A percentile compares a stretch with the other conserved stretches of the same genome.
phyloP scores from a whole-genome alignment of 2,888 invertebrate genomes.

The Andrena marginata region DNA sequence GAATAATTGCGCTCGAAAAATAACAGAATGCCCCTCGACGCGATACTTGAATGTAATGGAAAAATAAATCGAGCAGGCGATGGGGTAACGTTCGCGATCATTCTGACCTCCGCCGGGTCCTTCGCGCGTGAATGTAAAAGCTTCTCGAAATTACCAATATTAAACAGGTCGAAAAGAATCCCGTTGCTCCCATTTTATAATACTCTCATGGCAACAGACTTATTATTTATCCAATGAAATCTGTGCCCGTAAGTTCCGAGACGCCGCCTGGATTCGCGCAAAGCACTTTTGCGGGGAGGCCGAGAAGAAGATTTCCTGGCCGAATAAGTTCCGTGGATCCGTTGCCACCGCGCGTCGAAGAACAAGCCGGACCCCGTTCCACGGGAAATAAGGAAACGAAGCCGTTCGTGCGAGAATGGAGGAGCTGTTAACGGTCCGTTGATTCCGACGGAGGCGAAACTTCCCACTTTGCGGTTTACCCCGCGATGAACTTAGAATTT shows the following conservation, averaged over 20 bases:
- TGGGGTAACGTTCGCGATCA: neutral
- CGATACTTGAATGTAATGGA: neutral
- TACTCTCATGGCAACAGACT: too few species aligned
- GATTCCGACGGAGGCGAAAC: conserved; percentile 66
- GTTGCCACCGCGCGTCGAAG: neutral
- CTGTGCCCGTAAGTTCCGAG: too few species aligned
- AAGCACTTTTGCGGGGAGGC: neutral
- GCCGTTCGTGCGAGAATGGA: conserved; percentile 39
- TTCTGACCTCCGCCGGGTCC: neutral
- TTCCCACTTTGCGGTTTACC: conserved; percentile 74
- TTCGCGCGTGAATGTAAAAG: neutral
- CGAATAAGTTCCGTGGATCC: conserved; percentile 9
- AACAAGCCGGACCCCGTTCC: neutral
- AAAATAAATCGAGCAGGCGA: neutral
- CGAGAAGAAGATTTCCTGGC: conserved; percentile 2
- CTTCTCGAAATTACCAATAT: too few species aligned
- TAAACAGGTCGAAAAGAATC: too few species aligned
- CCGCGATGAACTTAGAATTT: conserved; percentile 73
- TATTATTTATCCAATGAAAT: too few species aligned
- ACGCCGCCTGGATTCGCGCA: too few species aligned
- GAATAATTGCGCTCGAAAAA: conserved; percentile 1
- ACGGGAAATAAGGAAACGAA: conserved; percentile 35
- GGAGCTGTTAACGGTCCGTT: conserved; percentile 66
- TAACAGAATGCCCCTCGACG: conserved; percentile 10
- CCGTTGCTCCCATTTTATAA: neutral